Evolutionary conservation across 2,888 invertebrate species (phyloP).

Genomic region (Pterobdella sp.): DNA sequence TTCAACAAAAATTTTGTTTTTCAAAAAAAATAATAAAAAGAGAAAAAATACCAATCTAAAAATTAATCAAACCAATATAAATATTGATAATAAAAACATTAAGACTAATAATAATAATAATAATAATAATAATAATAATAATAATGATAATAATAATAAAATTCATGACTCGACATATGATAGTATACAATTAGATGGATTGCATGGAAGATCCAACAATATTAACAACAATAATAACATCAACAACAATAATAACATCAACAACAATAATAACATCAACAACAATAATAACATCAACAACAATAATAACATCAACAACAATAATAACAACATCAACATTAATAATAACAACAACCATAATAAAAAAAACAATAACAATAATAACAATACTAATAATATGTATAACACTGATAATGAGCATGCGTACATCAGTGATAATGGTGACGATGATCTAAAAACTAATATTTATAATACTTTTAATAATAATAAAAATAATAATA

Average conservation of each 20-base stretch:
- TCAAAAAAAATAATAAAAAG: background rate
- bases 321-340: background rate
- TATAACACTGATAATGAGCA: background rate
- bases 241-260: background rate
- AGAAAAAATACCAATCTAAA: background rate
- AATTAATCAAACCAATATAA: background rate
- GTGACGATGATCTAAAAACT: background rate
- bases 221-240: too few species aligned
- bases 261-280: background rate
- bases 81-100: background rate
- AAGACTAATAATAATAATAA: background rate
- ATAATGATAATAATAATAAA: background rate
- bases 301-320: background rate
- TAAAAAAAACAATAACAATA: background rate
- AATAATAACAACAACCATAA: background rate
- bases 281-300: background rate
- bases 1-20: background rate
- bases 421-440: background rate
- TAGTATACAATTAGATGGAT: background rate
- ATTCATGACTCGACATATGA: slow-evolving; percentile 4
- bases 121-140: background rate
- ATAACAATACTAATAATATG: background rate
- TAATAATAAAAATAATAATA: background rate
- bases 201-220: too few species aligned
- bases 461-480: background rate